Base-by-base conservation (phyloP, 1,140 invertebrate genomes). In the Drosophila subpulchrella region DNA sequence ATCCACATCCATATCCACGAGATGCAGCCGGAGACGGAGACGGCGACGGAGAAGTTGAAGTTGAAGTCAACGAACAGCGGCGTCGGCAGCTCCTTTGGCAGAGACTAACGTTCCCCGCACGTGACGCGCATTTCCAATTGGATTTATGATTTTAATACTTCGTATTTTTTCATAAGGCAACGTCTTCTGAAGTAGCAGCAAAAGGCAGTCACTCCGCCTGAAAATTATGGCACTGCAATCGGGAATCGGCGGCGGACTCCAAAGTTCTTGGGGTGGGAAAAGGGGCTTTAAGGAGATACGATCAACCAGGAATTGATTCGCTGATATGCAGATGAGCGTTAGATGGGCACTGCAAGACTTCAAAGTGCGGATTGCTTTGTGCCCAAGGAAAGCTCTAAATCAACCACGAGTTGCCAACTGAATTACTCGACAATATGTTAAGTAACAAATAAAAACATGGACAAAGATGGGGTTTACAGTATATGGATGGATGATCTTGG, bases 81-180 rank as follows among this genome's bases (percentile, higher is more conserved):
- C 70, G 50, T 78, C 66, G 72, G 81, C 81, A 75, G 81, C 81
- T 84, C 81, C 81, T 84, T 84, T 83, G 81, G 61, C 72, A 78
- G 83, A 86, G 83, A 86, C 83, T 86, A 86, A 86, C 83, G 83
- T 82, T 86, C 68, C 62, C 60, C 72, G 83, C 83, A 86, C 83
- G 83, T 86, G 83, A 86, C 83, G 76, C 79, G 83, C 83, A 86
- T 86, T 86, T 83, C 76, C 83, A 86, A 86, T 86, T 82, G 74
- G 83, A 86, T 86, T 86, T 86, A 86, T 86, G 83, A 86, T 88
- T 86, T 86, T 86, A 86, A 86, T 86, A 86, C 83, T 86, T 86
- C 83, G 83, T 86, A 86, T 86, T 86, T 86, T 86, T 86, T 88
- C 83, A 86, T 86, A 86, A 88, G 79, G 71, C 67, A 54, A 20